Percentiles rank a stretch among this genome's conserved stretches.
Conservation (phyloP, 1,140 invertebrate species). For the Triops longicaudatus region DNA sequence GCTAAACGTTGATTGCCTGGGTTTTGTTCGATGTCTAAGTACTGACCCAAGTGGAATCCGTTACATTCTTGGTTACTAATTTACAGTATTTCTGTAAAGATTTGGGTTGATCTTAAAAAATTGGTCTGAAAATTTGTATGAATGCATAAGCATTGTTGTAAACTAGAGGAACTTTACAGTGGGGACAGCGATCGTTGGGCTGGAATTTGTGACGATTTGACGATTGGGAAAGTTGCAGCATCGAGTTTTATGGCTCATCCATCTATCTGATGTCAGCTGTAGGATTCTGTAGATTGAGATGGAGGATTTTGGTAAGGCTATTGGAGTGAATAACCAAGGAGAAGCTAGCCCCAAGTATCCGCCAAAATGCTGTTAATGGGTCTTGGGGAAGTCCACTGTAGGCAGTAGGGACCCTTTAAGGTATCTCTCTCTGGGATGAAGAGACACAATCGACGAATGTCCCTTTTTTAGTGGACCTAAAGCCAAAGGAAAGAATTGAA, state of each 20-base stretch:
- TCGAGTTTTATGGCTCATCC: constrained; percentile 6
- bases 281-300: not conserved
- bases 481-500: not conserved
- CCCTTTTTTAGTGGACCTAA: not conserved
- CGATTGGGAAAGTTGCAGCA: constrained; percentile 14
- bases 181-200: not conserved
- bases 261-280: constrained; percentile 2
- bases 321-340: not conserved
- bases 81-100: too few species aligned
- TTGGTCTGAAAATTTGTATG: too few species aligned
- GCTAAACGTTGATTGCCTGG: too few species aligned
- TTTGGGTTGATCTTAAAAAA: too few species aligned
- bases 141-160: not conserved
- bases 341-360: not conserved
- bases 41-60: too few species aligned
- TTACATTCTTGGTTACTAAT: too few species aligned
- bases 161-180: not conserved
- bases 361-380: not conserved
- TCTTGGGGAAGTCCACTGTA: not conserved
- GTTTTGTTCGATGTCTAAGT: too few species aligned
- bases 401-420: not conserved
- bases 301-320: not conserved
- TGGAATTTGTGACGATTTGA: not conserved
- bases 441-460: not conserved
- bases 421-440: not conserved